phyloP scores from a whole-genome alignment of 2,888 invertebrate species.

The Tipula vernalis region DNA sequence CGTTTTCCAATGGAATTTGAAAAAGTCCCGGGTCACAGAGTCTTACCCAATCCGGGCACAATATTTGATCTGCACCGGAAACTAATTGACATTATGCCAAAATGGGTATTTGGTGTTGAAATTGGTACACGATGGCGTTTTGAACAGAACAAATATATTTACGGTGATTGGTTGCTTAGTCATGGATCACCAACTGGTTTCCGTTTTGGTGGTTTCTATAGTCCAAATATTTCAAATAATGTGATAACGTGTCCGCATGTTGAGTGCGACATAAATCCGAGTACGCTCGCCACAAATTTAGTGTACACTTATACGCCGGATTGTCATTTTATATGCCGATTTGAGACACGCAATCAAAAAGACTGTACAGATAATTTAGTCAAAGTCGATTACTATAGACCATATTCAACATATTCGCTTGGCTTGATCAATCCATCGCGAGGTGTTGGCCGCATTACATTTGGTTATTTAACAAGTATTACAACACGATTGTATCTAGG shows the following conservation, averaged over 20 bases:
- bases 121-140: constrained; percentile 26
- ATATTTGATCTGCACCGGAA: constrained; percentile 29
- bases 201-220: constrained; percentile 31
- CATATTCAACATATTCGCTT: constrained; percentile 26
- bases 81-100: constrained; percentile 31
- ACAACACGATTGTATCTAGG: constrained; percentile 27
- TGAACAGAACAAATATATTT: constrained; percentile 27
- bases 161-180: constrained; percentile 28
- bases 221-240: constrained; percentile 23
- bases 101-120: constrained; percentile 30
- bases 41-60: constrained; percentile 30
- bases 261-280: constrained; percentile 31
- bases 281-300: constrained; percentile 29
- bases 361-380: constrained; percentile 25
- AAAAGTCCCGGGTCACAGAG: constrained; percentile 22
- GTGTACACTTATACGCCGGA: background rate
- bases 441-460: constrained; percentile 26
- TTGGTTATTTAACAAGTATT: constrained; percentile 30
- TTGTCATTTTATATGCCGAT: constrained; percentile 22
- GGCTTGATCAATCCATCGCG: constrained; percentile 27
- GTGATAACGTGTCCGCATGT: constrained; percentile 30
- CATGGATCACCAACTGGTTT: constrained; percentile 30
- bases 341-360: constrained; percentile 19
- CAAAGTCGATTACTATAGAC: constrained; percentile 25
- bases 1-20: constrained; percentile 28